Percentiles rank a stretch among this genome's conserved stretches.
Evolutionary conservation across 2,888 invertebrate genomes (phyloP).

Genomic region (Cheilosia vulpina): DNA sequence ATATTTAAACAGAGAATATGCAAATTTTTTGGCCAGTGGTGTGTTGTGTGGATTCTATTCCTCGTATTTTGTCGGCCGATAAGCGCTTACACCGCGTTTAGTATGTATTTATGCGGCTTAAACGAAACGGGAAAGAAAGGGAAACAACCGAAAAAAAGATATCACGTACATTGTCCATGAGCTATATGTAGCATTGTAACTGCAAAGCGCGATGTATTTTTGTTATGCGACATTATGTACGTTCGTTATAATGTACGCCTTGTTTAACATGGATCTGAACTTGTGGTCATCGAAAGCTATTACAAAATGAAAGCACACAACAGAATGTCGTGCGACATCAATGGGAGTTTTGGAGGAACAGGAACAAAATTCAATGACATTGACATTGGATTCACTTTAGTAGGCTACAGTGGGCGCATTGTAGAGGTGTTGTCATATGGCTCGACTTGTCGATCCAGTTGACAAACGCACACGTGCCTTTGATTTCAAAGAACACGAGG

Average conservation of each 20-base stretch:
- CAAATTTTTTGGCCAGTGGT: conserved; percentile 32
- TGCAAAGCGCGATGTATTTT: background rate
- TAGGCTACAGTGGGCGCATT: background rate
- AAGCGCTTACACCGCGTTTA: conserved; percentile 39
- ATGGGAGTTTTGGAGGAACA: background rate
- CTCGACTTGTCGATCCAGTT: too few species aligned
- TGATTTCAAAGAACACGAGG: too few species aligned
- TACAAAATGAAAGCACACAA: background rate
- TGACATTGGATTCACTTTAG: background rate
- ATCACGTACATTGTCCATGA: conserved; percentile 27
- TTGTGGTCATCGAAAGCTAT: conserved; percentile 11
- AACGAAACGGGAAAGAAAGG: conserved; percentile 23
- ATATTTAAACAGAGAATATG: conserved; percentile 64
- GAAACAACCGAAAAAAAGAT: conserved; percentile 34
- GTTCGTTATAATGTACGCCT: background rate
- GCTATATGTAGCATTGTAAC: background rate
- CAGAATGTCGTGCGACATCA: background rate
- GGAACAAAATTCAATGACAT: background rate
- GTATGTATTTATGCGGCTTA: conserved; percentile 60
- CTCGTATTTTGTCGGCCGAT: background rate
- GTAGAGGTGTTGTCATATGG: background rate
- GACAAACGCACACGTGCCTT: too few species aligned
- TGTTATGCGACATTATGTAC: background rate
- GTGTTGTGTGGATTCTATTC: conserved; percentile 19
- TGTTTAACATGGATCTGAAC: background rate